Evolutionary conservation across 2,888 invertebrate genomes (phyloP).

Genomic region (Philopedon plagiatum): DNA sequence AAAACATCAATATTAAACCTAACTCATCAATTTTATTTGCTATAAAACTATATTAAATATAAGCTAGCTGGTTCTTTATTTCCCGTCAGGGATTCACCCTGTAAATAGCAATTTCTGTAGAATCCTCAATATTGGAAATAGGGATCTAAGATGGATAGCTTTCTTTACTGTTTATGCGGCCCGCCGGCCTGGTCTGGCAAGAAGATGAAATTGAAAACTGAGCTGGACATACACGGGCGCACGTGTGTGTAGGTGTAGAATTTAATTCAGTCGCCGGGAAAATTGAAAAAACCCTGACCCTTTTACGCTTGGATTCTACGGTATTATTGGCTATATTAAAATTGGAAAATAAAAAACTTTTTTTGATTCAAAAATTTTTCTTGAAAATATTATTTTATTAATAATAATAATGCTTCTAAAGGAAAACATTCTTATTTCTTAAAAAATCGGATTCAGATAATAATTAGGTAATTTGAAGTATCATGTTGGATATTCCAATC

Average conservation of each 20-base stretch:
- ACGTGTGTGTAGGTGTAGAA: slow-evolving; percentile 59
- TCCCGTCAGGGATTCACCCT: slow-evolving; percentile 23
- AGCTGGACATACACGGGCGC: slow-evolving; percentile 41
- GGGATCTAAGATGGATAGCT: slow-evolving; percentile 65
- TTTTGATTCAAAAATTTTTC: neutral
- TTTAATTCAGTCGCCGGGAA: slow-evolving; percentile 62
- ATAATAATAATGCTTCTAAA: too few species aligned
- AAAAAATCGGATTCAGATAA: too few species aligned
- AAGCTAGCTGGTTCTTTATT: slow-evolving; percentile 11
- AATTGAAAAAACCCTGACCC: slow-evolving; percentile 56
- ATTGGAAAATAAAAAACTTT: slow-evolving; percentile 22
- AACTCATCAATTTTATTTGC: neutral
- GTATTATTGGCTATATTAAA: slow-evolving; percentile 41
- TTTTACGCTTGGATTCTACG: slow-evolving; percentile 51
- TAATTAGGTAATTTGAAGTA: too few species aligned
- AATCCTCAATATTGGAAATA: slow-evolving; percentile 62
- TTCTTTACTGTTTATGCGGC: slow-evolving; percentile 66
- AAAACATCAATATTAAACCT: neutral
- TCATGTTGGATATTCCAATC: too few species aligned
- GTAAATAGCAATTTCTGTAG: slow-evolving; percentile 42
- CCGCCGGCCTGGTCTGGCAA: slow-evolving; percentile 57
- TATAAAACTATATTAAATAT: slow-evolving; percentile 9
- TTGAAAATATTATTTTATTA: neutral
- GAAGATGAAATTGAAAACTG: slow-evolving; percentile 48
- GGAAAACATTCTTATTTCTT: too few species aligned